Evolutionary conservation across 2,113 vertebrate genomes (phyloP).

Genomic region (Prinia subflava): DNA sequence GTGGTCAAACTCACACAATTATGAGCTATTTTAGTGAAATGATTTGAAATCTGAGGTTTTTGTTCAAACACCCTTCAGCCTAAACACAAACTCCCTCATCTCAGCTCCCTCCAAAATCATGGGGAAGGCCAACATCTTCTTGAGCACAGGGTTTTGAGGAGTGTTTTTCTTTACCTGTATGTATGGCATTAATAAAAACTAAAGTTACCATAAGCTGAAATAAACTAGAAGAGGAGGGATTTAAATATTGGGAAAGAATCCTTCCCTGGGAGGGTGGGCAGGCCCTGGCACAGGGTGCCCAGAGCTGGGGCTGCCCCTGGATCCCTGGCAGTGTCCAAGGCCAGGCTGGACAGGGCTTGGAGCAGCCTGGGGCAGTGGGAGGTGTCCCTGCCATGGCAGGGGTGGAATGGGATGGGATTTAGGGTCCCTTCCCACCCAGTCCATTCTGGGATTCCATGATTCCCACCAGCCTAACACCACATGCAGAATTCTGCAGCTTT

Average conservation of each 20-base stretch:
- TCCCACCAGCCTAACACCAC: background rate
- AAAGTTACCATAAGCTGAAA: background rate
- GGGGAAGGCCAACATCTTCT: background rate
- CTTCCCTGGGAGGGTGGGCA: accelerated
- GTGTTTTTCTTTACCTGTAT: background rate
- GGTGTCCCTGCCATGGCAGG: background rate
- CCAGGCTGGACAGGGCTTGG: accelerated
- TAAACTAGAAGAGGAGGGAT: background rate
- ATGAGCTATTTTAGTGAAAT: background rate
- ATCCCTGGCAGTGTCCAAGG: background rate
- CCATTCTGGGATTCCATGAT: background rate
- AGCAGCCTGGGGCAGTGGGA: accelerated
- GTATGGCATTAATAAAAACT: background rate
- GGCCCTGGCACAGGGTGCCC: background rate
- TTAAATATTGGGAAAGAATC: background rate
- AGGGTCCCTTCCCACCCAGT: background rate
- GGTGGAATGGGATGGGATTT: background rate
- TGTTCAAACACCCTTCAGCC: background rate
- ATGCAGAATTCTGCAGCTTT: background rate
- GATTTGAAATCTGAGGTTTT: background rate
- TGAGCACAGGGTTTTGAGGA: background rate
- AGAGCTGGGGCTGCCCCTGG: background rate
- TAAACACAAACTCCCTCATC: background rate
- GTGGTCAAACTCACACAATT: background rate
- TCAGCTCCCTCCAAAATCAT: background rate